A percentile compares a stretch with the other conserved stretches of the same genome.
Evolutionary conservation across 1,140 invertebrate genomes (phyloP).

Genomic region (Drosophila serrata): DNA sequence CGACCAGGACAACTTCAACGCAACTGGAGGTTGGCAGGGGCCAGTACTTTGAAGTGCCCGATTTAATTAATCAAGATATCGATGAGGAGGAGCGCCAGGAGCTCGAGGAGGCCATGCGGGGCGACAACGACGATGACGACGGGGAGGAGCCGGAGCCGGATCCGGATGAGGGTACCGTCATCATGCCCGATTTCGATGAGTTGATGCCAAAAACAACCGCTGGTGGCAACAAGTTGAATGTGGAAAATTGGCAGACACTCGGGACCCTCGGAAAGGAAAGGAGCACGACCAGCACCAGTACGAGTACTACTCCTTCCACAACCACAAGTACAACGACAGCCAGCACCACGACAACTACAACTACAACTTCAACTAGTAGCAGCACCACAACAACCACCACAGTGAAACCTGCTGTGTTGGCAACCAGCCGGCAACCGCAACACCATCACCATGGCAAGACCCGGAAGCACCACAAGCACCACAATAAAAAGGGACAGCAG

Average conservation of each 20-base stretch:
- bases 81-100: conserved; percentile 59
- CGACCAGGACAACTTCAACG: conserved; percentile 43
- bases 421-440: conserved; percentile 28
- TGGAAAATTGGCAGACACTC: conserved; percentile 67
- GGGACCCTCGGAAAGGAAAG: conserved; percentile 63
- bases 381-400: conserved; percentile 33
- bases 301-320: conserved; percentile 24
- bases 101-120: conserved; percentile 42
- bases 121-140: conserved; percentile 27
- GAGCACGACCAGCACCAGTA: conserved; percentile 37
- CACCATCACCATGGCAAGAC: conserved; percentile 46
- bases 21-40: conserved; percentile 53
- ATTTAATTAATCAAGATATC: conserved; percentile 83
- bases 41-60: conserved; percentile 81
- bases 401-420: conserved; percentile 9
- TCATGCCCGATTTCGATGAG: conserved; percentile 56
- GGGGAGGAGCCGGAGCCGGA: conserved; percentile 20
- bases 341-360: conserved; percentile 35
- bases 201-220: conserved; percentile 17
- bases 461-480: conserved; percentile 66
- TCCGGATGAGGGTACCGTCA: conserved; percentile 34
- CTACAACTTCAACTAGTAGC: conserved; percentile 31
- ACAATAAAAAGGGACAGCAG: conserved; percentile 60
- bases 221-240: conserved; percentile 42
- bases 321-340: conserved; percentile 30